Conservation (phyloP, 1,140 invertebrate species). For the Psix sp. region DNA sequence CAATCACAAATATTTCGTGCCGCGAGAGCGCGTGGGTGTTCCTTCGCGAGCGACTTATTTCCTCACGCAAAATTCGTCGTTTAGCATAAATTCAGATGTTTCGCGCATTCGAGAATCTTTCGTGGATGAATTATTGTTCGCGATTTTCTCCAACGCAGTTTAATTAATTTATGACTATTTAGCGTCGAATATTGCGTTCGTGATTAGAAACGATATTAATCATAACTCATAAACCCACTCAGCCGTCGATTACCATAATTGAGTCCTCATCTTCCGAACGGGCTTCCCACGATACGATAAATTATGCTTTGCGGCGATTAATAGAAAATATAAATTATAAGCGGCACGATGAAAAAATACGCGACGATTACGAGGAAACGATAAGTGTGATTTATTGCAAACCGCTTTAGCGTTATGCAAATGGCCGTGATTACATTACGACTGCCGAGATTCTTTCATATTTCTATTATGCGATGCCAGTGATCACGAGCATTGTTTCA, state of each 20-base stretch:
- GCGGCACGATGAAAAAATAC: constrained; percentile 48
- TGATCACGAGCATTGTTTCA: constrained; percentile 49
- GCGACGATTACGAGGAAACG: constrained; percentile 57
- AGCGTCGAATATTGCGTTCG: constrained; percentile 1
- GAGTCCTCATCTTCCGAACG: constrained; percentile 26
- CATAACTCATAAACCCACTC: constrained; percentile 30
- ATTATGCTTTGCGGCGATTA: constrained; percentile 46
- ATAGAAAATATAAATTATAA: constrained; percentile 56
- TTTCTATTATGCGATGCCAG: constrained; percentile 54
- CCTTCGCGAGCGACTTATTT: constrained; percentile 51
- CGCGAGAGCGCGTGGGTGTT: constrained; percentile 64
- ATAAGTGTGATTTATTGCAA: constrained; percentile 58
- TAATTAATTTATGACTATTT: too few species aligned
- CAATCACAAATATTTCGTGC: constrained; percentile 65
- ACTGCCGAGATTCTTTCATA: constrained; percentile 58
- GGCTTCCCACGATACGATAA: constrained; percentile 47
- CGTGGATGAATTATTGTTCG: too few species aligned
- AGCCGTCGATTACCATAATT: constrained; percentile 9
- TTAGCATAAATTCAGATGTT: too few species aligned
- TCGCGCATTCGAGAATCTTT: too few species aligned
- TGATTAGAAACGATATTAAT: constrained; percentile 29
- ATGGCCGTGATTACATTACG: constrained; percentile 43
- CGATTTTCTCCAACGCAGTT: too few species aligned
- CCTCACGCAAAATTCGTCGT: too few species aligned
- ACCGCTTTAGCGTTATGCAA: constrained; percentile 47